These are phyloP conservation scores for Drosophila meridiana DNA, from an alignment of 2,888 invertebrate genomes.

Conservation along the genomic window DNA sequence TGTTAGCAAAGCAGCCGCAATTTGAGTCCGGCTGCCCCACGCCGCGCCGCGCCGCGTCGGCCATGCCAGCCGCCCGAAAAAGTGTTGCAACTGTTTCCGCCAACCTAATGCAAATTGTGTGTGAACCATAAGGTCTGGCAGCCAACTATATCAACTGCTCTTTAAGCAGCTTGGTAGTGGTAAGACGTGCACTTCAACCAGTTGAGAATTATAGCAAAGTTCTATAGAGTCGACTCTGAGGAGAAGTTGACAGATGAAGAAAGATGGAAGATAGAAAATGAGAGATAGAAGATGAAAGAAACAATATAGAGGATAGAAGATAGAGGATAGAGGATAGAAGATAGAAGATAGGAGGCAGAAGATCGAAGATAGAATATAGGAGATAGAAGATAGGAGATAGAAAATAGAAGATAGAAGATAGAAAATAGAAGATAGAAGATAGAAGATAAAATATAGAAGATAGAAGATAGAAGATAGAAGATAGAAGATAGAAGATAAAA, in stretches of 20 bases:
- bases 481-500: not conserved
- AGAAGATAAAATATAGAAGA: not conserved
- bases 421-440: not conserved
- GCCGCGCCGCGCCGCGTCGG: not conserved
- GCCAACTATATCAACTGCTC: not conserved
- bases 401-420: not conserved
- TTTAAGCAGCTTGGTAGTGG: not conserved
- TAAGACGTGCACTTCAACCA: conserved; percentile 3
- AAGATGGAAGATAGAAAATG: not conserved
- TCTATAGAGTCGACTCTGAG: not conserved
- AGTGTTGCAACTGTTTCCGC: conserved; percentile 23
- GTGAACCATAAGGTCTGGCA: conserved; percentile 9
- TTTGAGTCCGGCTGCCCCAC: conserved; percentile 19
- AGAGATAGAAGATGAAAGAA: too few relatives aligned
- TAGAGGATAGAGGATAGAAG: not conserved
- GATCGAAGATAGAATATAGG: not conserved
- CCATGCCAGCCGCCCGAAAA: not conserved
- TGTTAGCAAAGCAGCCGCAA: conserved; percentile 64
- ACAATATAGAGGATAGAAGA: not conserved
- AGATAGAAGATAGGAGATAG: not conserved
- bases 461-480: not conserved
- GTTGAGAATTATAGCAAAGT: conserved; percentile 22
- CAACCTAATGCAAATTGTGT: conserved; percentile 35
- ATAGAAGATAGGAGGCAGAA: not conserved
- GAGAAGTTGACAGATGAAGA: not conserved